Evolutionary conservation across 1,140 invertebrate genomes (phyloP).

Genomic region (Heliconius hermathena): DNA sequence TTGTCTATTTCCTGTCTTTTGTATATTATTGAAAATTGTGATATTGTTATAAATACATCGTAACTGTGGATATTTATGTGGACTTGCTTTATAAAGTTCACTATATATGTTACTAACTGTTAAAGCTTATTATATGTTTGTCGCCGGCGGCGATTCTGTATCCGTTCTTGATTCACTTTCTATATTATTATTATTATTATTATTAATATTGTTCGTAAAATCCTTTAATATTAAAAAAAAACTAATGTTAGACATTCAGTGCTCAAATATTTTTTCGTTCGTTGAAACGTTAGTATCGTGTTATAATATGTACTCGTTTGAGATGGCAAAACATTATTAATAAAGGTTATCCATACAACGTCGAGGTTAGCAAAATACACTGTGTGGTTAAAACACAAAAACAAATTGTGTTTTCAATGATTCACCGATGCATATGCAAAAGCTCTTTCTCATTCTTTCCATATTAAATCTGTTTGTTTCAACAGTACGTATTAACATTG

Average conservation of each 20-base stretch:
- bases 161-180: slow-evolving; percentile 40
- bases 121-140: slow-evolving; percentile 49
- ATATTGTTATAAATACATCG: slow-evolving; percentile 77
- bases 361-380: slow-evolving; percentile 42
- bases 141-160: slow-evolving; percentile 33
- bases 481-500: neutral
- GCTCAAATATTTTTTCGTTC: slow-evolving; percentile 53
- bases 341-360: slow-evolving; percentile 35
- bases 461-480: neutral
- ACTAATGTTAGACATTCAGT: slow-evolving; percentile 52
- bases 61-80: slow-evolving; percentile 69
- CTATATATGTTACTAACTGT: slow-evolving; percentile 56
- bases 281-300: slow-evolving; percentile 45
- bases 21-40: slow-evolving; percentile 81
- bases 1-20: slow-evolving; percentile 74
- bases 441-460: too few species aligned
- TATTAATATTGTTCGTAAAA: slow-evolving; percentile 48
- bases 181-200: slow-evolving; percentile 37
- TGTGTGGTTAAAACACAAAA: slow-evolving; percentile 34
- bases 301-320: slow-evolving; percentile 41
- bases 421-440: slow-evolving; percentile 4
- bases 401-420: slow-evolving; percentile 31
- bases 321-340: slow-evolving; percentile 33
- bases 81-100: slow-evolving; percentile 59
- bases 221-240: slow-evolving; percentile 43